phyloP scores from a whole-genome alignment of 1,140 invertebrate genomes.

The Acromyrmex charruanus region DNA sequence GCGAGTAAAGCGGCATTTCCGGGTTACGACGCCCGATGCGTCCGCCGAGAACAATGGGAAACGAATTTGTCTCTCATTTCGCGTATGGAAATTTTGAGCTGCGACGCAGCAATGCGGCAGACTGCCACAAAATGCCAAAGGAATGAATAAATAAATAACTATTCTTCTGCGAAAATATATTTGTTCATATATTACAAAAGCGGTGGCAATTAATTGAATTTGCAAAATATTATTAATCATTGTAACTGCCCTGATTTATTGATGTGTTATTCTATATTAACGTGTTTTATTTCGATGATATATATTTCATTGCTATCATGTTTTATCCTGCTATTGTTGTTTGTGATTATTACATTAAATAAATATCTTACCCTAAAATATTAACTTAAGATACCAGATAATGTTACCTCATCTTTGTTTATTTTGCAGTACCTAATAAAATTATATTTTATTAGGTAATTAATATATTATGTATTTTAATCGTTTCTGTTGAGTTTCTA shows the following conservation, averaged over 20 bases:
- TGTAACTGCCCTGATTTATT: conserved; percentile 11
- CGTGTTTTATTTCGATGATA: conserved; percentile 16
- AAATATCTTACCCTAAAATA: conserved; percentile 3
- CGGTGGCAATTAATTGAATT: background rate
- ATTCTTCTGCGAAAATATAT: conserved; percentile 16
- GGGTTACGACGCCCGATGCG: conserved; percentile 57
- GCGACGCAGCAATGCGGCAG: conserved; percentile 6
- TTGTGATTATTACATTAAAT: conserved; percentile 34
- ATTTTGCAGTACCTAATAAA: background rate
- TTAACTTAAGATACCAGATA: background rate
- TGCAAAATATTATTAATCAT: conserved; percentile 34
- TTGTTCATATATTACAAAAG: background rate
- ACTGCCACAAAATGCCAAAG: conserved; percentile 1
- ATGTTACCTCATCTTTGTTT: background rate
- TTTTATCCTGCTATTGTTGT: conserved; percentile 5
- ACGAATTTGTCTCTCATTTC: conserved; percentile 59
- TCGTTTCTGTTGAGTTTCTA: background rate
- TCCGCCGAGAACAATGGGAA: conserved; percentile 56
- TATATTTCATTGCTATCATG: conserved; percentile 10
- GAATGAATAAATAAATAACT: conserved; percentile 54
- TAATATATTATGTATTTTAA: background rate
- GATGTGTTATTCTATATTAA: conserved; percentile 18
- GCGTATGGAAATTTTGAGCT: conserved; percentile 51
- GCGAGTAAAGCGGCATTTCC: conserved; percentile 57
- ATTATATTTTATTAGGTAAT: background rate